Conservation (phyloP, 2,113 vertebrate species). For the Anseranas semipalmata region DNA sequence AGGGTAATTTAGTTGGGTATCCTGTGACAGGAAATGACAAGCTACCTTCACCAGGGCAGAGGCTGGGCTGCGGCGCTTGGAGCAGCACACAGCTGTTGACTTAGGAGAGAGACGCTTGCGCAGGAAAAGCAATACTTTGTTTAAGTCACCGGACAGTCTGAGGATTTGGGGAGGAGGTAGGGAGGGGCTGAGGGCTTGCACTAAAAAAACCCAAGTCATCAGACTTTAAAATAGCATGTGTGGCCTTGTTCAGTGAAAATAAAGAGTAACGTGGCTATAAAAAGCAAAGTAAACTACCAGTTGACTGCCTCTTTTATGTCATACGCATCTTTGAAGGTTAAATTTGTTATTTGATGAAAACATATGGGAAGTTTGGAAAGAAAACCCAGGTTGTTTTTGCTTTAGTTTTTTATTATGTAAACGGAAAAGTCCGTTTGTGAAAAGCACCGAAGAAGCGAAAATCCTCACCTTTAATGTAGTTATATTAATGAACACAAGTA, state of each 20-base stretch:
- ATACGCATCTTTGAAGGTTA: constrained; percentile 55
- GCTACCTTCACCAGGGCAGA: constrained; percentile 32
- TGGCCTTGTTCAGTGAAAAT: constrained; percentile 64
- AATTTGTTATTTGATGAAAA: constrained; percentile 73
- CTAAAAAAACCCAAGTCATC: constrained; percentile 77
- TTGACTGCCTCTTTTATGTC: constrained; percentile 64
- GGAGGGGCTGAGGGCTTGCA: constrained; percentile 64
- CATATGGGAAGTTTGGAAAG: constrained; percentile 20
- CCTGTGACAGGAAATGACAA: constrained; percentile 72
- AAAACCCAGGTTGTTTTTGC: constrained; percentile 19
- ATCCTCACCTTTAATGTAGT: neutral
- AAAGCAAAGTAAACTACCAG: constrained; percentile 68
- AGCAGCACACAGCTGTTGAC: constrained; percentile 32
- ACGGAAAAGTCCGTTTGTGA: neutral
- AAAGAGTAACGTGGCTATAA: constrained; percentile 55
- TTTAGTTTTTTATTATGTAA: neutral
- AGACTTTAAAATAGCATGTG: constrained; percentile 77
- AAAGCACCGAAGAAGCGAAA: constrained; percentile 10
- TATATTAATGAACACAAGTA: neutral
- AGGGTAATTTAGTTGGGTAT: constrained; percentile 53
- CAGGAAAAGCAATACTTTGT: constrained; percentile 79
- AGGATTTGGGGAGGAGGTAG: constrained; percentile 63
- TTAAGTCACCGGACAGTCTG: constrained; percentile 66
- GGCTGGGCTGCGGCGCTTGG: constrained; percentile 27
- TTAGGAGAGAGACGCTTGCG: constrained; percentile 44